Evolutionary conservation across 2,113 vertebrate genomes (phyloP).

Genomic region (Tetrax tetrax): DNA sequence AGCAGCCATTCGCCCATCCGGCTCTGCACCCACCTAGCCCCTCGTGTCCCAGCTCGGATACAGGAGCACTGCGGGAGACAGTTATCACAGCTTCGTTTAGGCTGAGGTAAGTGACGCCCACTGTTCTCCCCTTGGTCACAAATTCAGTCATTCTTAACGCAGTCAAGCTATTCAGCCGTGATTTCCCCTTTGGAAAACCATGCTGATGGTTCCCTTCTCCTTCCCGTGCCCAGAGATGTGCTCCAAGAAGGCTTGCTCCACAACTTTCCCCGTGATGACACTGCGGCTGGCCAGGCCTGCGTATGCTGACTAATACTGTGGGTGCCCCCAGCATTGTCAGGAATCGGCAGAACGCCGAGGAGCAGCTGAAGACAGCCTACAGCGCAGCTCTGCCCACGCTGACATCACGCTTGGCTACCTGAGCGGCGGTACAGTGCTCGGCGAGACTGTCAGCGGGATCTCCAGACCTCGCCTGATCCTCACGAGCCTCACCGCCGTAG

Average conservation of each 20-base stretch:
- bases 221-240: background rate
- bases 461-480: background rate
- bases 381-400: background rate
- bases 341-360: no score
- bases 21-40: background rate
- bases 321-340: background rate
- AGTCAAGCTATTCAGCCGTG: background rate
- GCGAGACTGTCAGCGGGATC: no score
- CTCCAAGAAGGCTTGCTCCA: background rate
- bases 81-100: background rate
- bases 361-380: background rate
- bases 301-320: background rate
- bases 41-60: fast-evolving
- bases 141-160: background rate
- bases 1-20: background rate
- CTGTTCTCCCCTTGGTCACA: background rate
- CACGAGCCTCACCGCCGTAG: background rate
- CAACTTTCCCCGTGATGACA: background rate
- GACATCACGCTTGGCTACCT: no score
- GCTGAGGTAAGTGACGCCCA: background rate
- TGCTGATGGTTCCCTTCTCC: background rate
- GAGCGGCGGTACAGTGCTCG: background rate
- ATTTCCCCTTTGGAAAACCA: background rate
- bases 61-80: background rate
- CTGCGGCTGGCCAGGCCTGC: background rate